Evolutionary conservation across 2,888 invertebrate species (phyloP).

Genomic region (Parnassius orleans): DNA sequence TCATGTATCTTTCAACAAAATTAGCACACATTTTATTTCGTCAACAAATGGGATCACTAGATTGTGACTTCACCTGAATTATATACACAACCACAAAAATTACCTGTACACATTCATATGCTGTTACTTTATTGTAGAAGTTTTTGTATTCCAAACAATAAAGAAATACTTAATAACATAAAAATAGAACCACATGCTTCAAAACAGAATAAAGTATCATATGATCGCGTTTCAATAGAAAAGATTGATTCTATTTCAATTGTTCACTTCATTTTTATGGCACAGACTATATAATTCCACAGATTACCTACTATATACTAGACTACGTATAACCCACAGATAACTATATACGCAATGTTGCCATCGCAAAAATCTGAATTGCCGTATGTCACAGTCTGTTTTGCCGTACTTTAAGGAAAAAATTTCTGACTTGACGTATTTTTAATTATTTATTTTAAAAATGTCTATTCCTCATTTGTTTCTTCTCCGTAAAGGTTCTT

Average conservation of each 20-base stretch:
- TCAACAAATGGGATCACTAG: constrained; percentile 36
- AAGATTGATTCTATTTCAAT: constrained; percentile 11
- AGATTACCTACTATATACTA: too few relatives aligned
- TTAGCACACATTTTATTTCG: constrained; percentile 40
- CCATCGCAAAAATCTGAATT: too few relatives aligned
- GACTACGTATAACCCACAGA: too few relatives aligned
- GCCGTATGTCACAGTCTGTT: too few relatives aligned
- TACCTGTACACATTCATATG: neutral
- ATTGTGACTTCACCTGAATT: neutral
- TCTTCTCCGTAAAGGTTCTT: too few relatives aligned
- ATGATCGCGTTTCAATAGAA: constrained; percentile 1
- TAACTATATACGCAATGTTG: too few relatives aligned
- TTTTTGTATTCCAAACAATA: neutral
- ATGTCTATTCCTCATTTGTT: too few relatives aligned
- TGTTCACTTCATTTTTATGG: neutral
- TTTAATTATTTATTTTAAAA: too few relatives aligned
- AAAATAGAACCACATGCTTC: neutral
- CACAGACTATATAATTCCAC: too few relatives aligned
- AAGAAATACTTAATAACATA: neutral
- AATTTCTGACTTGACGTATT: too few relatives aligned
- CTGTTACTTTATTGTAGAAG: neutral
- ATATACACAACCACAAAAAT: neutral
- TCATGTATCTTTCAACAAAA: constrained; percentile 30
- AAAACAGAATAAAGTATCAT: neutral
- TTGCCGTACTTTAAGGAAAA: too few relatives aligned